Conservation (phyloP, 2,113 vertebrate species). For the Oncorhynchus masou region DNA sequence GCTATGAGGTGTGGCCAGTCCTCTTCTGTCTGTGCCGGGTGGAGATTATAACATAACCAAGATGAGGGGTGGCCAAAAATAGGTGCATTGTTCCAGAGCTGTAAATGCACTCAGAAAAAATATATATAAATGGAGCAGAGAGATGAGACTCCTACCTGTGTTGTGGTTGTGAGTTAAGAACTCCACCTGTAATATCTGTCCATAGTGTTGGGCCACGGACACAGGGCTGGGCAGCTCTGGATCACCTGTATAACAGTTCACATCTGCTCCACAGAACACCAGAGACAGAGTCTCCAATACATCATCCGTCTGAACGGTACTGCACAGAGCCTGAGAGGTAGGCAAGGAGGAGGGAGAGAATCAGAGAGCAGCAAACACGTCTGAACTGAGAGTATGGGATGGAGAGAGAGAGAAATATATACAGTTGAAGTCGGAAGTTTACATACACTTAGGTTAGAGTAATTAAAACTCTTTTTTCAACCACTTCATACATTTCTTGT, state of each 20-base stretch:
- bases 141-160: slow-evolving; percentile 64
- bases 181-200: slow-evolving; percentile 77
- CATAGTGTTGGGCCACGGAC: slow-evolving; percentile 68
- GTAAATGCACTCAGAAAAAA: slow-evolving; percentile 61
- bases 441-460: no score
- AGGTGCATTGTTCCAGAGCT: no score
- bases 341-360: neutral
- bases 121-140: slow-evolving; percentile 70
- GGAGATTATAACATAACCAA: no score
- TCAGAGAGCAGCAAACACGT: neutral
- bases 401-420: neutral
- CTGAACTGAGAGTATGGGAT: neutral
- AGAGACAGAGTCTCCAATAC: slow-evolving; percentile 79
- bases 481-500: no score
- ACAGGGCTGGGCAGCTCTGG: slow-evolving; percentile 66
- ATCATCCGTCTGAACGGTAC: slow-evolving; percentile 73
- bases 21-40: no score
- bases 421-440: no score
- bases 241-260: slow-evolving; percentile 71
- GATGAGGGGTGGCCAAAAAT: no score
- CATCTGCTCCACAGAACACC: slow-evolving; percentile 78
- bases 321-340: slow-evolving; percentile 74
- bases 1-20: no score
- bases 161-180: slow-evolving; percentile 77
- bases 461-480: no score